phyloP scores from a whole-genome alignment of 2,113 vertebrate genomes.

The Tragelaphus buxtoni region DNA sequence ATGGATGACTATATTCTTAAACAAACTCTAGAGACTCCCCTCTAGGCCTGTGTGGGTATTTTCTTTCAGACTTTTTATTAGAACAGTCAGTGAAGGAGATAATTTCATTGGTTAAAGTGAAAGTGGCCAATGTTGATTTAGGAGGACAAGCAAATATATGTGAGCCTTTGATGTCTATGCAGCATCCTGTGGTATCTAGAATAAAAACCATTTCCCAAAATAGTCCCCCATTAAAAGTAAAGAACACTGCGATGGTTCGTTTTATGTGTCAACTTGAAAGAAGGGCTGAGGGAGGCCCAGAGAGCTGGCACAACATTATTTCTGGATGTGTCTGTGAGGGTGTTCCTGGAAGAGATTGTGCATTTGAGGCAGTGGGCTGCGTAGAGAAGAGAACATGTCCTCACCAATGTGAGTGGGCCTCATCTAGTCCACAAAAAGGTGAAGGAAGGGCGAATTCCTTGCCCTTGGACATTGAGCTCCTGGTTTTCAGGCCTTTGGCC shows the following conservation, averaged over 20 bases:
- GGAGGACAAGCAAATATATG: background rate
- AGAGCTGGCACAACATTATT: background rate
- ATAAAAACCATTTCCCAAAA: slow-evolving; percentile 13
- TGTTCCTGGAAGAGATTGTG: background rate
- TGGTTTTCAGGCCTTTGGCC: background rate
- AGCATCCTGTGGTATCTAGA: background rate
- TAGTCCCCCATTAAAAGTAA: background rate
- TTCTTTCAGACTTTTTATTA: background rate
- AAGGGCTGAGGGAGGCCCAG: background rate
- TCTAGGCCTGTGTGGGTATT: background rate
- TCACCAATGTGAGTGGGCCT: background rate
- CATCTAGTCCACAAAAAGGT: background rate
- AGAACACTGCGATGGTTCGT: background rate
- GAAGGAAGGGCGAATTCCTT: background rate
- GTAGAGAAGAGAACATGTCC: background rate
- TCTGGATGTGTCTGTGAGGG: background rate
- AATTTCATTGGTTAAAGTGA: background rate
- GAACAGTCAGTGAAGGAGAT: background rate
- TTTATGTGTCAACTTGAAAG: background rate
- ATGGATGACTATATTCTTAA: background rate
- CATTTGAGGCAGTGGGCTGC: background rate
- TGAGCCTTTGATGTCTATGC: background rate
- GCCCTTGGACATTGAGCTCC: background rate
- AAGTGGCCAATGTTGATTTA: background rate
- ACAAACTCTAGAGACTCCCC: background rate